Percentiles rank a stretch among this genome's conserved stretches.
phyloP scores from a whole-genome alignment of 2,888 invertebrate species.

The Troides oblongomaculatus region DNA sequence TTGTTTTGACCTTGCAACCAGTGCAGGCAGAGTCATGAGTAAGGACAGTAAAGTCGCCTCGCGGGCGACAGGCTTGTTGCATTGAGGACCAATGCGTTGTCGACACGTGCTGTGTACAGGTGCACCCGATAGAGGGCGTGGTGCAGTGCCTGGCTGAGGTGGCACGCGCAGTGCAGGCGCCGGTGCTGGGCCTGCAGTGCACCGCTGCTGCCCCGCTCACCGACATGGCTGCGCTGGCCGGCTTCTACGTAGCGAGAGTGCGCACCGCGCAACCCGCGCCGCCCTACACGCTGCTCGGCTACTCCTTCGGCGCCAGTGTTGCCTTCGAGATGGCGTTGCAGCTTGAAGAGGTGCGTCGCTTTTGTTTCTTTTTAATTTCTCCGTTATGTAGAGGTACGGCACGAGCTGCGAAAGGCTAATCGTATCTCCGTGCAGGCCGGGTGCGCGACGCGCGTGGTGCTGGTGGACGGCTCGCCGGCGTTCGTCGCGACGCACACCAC shows the following conservation, averaged over 20 bases:
- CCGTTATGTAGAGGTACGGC: not conserved
- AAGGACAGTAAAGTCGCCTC: too few species aligned
- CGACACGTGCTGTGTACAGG: conserved; percentile 38
- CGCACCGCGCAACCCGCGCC: conserved; percentile 87
- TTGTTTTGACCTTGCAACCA: too few species aligned
- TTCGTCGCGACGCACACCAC: conserved; percentile 89
- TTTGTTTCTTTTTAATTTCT: not conserved
- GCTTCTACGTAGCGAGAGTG: conserved; percentile 86
- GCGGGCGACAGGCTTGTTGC: too few species aligned
- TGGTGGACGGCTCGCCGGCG: conserved; percentile 94
- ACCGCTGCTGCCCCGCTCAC: conserved; percentile 86
- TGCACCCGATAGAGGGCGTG: conserved; percentile 95
- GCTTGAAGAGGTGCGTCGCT: conserved; percentile 80
- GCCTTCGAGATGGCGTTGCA: conserved; percentile 97
- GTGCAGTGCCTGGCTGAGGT: conserved; percentile 85
- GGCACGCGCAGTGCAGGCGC: conserved; percentile 85
- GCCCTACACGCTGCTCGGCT: conserved; percentile 94
- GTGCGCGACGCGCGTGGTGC: conserved; percentile 82
- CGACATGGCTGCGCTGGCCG: conserved; percentile 86
- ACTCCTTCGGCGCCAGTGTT: conserved; percentile 97
- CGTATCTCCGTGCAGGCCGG: conserved; percentile 50
- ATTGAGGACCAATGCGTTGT: too few species aligned
- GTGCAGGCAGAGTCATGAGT: too few species aligned
- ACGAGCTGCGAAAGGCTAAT: not conserved
- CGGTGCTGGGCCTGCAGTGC: conserved; percentile 95